Evolutionary conservation across 2,113 vertebrate genomes (phyloP).

Genomic region (Melanerpes aurifrons): DNA sequence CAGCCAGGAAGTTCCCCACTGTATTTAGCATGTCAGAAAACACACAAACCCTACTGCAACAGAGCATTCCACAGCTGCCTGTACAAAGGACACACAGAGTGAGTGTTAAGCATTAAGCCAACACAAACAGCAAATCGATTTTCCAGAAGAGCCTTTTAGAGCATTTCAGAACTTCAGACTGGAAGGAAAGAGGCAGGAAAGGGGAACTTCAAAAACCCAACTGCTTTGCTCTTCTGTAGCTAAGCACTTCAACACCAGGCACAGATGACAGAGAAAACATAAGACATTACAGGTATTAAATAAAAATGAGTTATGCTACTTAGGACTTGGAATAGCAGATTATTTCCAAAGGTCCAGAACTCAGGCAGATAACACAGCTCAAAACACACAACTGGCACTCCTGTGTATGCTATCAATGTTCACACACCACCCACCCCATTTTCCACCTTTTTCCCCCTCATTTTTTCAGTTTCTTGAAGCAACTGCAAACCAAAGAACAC

Average conservation of each 20-base stretch:
- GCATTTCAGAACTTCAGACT: slow-evolving; percentile 21
- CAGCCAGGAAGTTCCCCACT: not conserved
- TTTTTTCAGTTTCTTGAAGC: not conserved
- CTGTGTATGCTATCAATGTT: not conserved
- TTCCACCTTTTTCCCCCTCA: too few relatives aligned
- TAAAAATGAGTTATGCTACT: not conserved
- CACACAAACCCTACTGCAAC: not conserved
- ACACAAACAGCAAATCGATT: slow-evolving; percentile 47
- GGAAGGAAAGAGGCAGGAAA: not conserved
- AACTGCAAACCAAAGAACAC: not conserved
- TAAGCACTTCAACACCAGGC: not conserved
- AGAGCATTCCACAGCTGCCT: slow-evolving; percentile 26
- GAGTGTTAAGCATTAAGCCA: slow-evolving; percentile 63
- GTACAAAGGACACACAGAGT: slow-evolving; percentile 34
- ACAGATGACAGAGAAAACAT: not conserved
- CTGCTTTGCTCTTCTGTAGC: not conserved
- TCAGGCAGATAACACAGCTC: not conserved
- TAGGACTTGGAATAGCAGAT: not conserved
- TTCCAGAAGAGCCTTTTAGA: slow-evolving; percentile 37
- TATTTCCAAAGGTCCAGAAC: not conserved
- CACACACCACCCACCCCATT: too few relatives aligned
- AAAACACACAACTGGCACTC: not conserved
- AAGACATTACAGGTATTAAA: not conserved
- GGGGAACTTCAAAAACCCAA: not conserved
- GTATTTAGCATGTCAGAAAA: not conserved